Conservation (phyloP, 2,113 vertebrate species). For the Lepus europaeus region DNA sequence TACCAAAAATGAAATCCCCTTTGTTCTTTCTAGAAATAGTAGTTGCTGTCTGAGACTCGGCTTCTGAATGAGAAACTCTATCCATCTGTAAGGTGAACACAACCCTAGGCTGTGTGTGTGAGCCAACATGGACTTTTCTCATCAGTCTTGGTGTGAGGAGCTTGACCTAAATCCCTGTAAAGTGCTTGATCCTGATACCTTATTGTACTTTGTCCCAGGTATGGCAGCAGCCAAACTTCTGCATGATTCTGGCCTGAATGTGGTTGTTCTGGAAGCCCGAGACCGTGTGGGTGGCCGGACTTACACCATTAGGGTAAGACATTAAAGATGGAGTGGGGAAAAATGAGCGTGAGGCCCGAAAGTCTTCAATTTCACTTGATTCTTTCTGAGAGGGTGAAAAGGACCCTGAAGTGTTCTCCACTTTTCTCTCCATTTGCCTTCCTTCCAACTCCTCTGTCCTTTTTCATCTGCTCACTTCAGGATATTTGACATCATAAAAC, state of each 20-base stretch:
- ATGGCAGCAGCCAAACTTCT: conserved; percentile 96
- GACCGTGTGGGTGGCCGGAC: conserved; percentile 97
- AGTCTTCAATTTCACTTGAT: conserved; percentile 33
- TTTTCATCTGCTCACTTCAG: conserved; percentile 44
- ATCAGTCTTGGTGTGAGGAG: conserved; percentile 42
- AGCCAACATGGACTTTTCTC: background rate
- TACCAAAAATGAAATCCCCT: background rate
- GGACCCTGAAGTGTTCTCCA: background rate
- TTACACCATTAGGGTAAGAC: conserved; percentile 93
- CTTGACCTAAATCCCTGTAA: background rate
- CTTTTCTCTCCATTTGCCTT: background rate
- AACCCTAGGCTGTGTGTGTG: background rate
- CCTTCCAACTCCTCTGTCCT: background rate
- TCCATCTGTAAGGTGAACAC: background rate
- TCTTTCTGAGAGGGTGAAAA: conserved; percentile 24
- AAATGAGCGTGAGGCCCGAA: background rate
- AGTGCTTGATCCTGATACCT: conserved; percentile 49
- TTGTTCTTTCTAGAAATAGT: conserved; percentile 57
- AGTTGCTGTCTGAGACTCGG: conserved; percentile 10
- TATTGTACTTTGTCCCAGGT: conserved; percentile 87
- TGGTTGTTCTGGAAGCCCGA: conserved; percentile 95
- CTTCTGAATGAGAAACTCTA: background rate
- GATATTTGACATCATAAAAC: background rate
- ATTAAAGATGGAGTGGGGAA: background rate
- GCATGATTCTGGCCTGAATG: conserved; percentile 92